These are phyloP conservation scores for Thinocorus orbignyianus DNA, from an alignment of 2,113 vertebrate species.

Conservation along the genomic window DNA sequence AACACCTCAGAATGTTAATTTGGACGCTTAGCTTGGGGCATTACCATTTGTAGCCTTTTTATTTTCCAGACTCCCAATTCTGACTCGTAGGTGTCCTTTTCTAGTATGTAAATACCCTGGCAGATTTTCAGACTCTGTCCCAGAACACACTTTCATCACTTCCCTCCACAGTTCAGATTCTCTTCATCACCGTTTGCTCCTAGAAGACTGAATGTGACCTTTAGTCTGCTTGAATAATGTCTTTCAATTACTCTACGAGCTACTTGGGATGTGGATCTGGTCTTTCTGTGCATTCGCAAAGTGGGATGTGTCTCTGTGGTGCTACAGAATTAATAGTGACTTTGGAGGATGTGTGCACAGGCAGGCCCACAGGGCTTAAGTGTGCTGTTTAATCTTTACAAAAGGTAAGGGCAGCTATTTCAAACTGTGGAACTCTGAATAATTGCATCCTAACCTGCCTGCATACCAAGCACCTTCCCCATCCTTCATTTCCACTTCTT, in stretches of 20 bases:
- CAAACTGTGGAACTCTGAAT: conserved; percentile 21
- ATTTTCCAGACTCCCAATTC: background rate
- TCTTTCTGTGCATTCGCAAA: background rate
- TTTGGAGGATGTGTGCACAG: conserved; percentile 25
- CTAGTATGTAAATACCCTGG: background rate
- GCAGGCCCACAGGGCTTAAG: conserved; percentile 14
- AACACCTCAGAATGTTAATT: background rate
- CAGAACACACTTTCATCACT: background rate
- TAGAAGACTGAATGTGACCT: conserved; percentile 4
- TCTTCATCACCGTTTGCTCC: conserved; percentile 3
- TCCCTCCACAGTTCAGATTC: background rate
- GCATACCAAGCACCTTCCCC: background rate
- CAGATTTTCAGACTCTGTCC: background rate
- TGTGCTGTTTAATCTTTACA: conserved; percentile 46
- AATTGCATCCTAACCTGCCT: conserved; percentile 22
- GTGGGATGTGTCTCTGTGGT: background rate
- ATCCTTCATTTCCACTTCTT: conserved; percentile 13
- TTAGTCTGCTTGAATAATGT: conserved; percentile 7
- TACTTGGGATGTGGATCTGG: background rate
- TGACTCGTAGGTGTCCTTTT: background rate
- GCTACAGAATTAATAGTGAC: conserved; percentile 31
- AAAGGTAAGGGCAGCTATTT: conserved; percentile 38
- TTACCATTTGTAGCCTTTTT: background rate
- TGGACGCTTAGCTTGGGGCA: background rate
- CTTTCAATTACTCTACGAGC: background rate